Conservation (phyloP, 92 coral and sea anemone species). For the Meandrina meandrites region DNA sequence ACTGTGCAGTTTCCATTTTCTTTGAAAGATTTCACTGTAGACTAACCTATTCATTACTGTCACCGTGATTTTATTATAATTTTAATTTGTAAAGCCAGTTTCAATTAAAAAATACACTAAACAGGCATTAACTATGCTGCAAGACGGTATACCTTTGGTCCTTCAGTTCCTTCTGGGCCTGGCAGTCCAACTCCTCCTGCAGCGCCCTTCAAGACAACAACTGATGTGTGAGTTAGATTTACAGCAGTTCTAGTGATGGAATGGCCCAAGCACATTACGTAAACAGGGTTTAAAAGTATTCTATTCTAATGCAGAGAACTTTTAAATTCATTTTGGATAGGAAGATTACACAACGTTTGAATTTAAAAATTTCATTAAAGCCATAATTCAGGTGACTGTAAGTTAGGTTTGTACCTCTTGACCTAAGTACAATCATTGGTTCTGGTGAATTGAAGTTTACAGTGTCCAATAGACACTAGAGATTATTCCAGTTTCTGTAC, state of each 20-base stretch:
- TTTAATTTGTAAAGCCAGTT: too few species aligned
- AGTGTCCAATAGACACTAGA: too few species aligned
- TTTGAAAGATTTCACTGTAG: too few species aligned
- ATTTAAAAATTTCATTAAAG: too few species aligned
- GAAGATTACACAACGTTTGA: not conserved
- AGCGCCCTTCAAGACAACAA: slow-evolving; percentile 48
- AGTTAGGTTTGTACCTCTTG: not conserved
- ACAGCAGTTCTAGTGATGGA: not conserved
- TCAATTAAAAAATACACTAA: too few species aligned
- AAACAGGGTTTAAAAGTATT: not conserved
- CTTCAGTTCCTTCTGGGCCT: slow-evolving; percentile 80
- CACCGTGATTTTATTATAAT: too few species aligned
- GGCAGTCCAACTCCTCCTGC: slow-evolving; percentile 72
- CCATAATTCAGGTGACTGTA: not conserved
- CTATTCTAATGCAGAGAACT: not conserved
- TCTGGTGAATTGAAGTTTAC: too few species aligned
- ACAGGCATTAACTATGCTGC: not conserved
- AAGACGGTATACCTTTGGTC: slow-evolving; percentile 63
- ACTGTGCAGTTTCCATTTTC: too few species aligned
- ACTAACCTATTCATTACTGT: too few species aligned
- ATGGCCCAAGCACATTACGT: not conserved
- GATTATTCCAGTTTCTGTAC: too few species aligned
- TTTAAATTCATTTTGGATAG: not conserved
- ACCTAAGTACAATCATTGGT: too few species aligned
- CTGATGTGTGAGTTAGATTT: not conserved